Evolutionary conservation across 2,113 vertebrate species (phyloP).

Genomic region (Nyctibius bracteatus): DNA sequence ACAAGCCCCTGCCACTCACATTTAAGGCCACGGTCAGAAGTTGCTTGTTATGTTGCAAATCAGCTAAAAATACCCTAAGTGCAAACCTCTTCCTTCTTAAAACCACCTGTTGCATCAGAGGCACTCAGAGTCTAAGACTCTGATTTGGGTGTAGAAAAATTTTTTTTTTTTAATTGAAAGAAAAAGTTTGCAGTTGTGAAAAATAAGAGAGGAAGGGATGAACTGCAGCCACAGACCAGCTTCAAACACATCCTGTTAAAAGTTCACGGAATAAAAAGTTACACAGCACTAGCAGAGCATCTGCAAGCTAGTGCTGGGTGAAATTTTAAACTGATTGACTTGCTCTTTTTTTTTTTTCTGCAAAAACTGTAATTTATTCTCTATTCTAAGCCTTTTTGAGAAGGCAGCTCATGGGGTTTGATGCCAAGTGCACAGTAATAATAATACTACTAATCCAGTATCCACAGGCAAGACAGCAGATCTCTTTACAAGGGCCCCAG

Average conservation of each 20-base stretch:
- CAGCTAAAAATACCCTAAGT: not conserved
- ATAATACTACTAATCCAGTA: not conserved
- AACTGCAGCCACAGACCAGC: not conserved
- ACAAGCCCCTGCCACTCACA: not conserved
- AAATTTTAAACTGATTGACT: not conserved
- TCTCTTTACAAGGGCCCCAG: not conserved
- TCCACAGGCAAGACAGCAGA: not conserved
- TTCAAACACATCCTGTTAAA: not conserved
- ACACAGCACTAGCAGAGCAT: not conserved
- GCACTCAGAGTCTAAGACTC: not conserved
- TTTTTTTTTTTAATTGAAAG: not conserved
- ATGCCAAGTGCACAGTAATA: not conserved
- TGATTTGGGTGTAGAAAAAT: not conserved
- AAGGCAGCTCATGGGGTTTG: not conserved
- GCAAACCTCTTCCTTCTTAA: not conserved
- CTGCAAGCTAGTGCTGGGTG: not conserved
- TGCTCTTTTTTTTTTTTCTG: not conserved
- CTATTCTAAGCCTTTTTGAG: not conserved
- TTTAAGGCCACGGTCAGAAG: not conserved
- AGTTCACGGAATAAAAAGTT: not conserved
- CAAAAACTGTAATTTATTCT: not conserved
- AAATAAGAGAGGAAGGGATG: not conserved
- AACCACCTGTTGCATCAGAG: not conserved
- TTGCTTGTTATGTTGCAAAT: not conserved
- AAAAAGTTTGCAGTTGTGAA: not conserved